Evolutionary conservation across 2,888 invertebrate species (phyloP).

Genomic region (Microchrysa polita): DNA sequence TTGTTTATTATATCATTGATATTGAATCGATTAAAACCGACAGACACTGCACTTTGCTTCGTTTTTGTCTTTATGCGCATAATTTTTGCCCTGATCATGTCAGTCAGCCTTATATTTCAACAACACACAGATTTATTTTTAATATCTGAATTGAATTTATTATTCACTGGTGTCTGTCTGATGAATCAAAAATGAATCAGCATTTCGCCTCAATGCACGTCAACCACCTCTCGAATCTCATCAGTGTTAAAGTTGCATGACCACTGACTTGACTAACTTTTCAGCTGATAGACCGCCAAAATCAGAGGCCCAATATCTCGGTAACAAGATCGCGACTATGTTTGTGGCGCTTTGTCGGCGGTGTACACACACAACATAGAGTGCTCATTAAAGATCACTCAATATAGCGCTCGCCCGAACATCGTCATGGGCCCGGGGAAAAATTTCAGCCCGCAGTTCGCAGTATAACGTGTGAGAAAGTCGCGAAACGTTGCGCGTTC

Average conservation of each 20-base stretch:
- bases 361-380: not conserved
- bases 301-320: slow-evolving; percentile 14
- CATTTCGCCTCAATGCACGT: not conserved
- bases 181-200: not conserved
- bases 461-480: slow-evolving; percentile 35
- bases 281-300: not conserved
- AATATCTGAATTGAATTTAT: no score
- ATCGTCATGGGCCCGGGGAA: slow-evolving; percentile 6
- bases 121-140: no score
- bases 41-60: no score
- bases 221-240: no score
- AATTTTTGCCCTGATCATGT: no score
- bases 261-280: no score
- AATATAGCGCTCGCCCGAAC: slow-evolving; percentile 17
- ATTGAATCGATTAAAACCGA: no score
- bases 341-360: slow-evolving; percentile 9
- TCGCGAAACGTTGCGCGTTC: slow-evolving; percentile 34
- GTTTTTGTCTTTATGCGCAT: no score
- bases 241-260: no score
- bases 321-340: slow-evolving; percentile 27
- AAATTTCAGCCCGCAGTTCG: slow-evolving; percentile 34
- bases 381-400: slow-evolving; percentile 31
- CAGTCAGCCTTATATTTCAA: no score
- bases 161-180: not conserved
- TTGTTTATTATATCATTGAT: no score